Evolutionary conservation across 2,888 invertebrate species (phyloP), one percentile per base, ranked within the genome.

Genomic region (Neria commutata): DNA sequence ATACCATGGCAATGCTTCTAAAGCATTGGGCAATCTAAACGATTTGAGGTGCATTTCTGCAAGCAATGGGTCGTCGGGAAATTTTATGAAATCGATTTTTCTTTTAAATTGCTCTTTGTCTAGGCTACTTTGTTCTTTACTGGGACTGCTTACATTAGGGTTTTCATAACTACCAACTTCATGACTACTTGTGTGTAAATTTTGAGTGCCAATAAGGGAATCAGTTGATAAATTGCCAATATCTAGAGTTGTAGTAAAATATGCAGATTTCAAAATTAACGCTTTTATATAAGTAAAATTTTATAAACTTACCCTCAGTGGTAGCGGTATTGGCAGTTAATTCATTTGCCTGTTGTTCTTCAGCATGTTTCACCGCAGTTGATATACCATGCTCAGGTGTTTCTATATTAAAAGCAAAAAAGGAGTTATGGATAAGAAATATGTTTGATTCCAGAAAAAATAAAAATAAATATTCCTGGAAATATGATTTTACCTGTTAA

Each of bases 11-110:
- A 34, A 17, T 46, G 52, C 3, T n/a, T 37, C n/a, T n/a, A 14
- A 14, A 14, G 37, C 65, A 17, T 57, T 25, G 10, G 63, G 34
- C 11, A 42, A 45, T 33, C 67, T 71, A 58, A 75, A 76, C 5
- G 75, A 74, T 45, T 71, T 73, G 6, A 76, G 65, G 55, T 75
- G 71, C 8, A 75, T 62, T 57, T 76, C 75, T n/a, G n/a, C n/a
- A n/a, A 45, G 75, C 75, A 57, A 75, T 66, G 42, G 67, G 72
- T 49, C 63, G 11, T 29, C 62, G 37, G 68, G 64, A 16, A 64
- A 54, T 33, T 70, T 66, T 40, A 71, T 65, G 48, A 54, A 40
- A 49, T 14, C 10, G 37, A 11, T 17, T 42, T 4, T 17, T 3
- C 19, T 42, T 42, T 4, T 42, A 14, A 2, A 19, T 6, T 19